Base-by-base conservation (phyloP, 23 tunicate species). In the Botrylloides violaceus region DNA sequence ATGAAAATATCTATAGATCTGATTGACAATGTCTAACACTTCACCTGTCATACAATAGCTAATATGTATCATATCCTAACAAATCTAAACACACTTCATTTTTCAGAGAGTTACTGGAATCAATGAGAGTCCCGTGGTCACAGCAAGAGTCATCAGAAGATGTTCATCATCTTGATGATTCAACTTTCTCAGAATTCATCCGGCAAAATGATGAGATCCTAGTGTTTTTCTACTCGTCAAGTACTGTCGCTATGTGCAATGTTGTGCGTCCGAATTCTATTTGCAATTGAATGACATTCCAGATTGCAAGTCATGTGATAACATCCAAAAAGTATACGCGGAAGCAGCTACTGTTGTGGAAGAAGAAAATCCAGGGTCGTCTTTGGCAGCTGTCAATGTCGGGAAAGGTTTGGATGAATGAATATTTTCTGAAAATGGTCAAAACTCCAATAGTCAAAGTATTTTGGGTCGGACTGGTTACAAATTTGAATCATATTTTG, bases 341-440 rank as follows among this genome's bases (percentile, higher is more conserved):
- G 76, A 90, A 66, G 85, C 97, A 3, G 97, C 97, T 0, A 49
- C 62, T 43, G 73, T 62, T 60, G 60, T 90, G 34, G 90, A 79
- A 36, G 66, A 63, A 43, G 77, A 63, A 48, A 75, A 79, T 59
- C 73, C 85, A 1, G 80, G 76, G 26, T 84, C 64, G 1, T 60
- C 89, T 1, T 33, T 90, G 76, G 90, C 76, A 6, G 97, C 97
- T 1, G 85, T 90, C 7, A 90, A 90, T 56, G 29, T 90, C 2
- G 79, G 65, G 2, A 75, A 88, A 81, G 84, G 96, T 86, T 20
- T 6, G 77, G 30, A 25, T 60, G 15, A 15, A n/a, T n/a, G n/a
- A n/a, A n/a, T n/a, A n/a, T n/a, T n/a, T n/a, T n/a, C n/a, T n/a
- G n/a, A n/a, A n/a, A n/a, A n/a, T n/a, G n/a, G n/a, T n/a, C n/a